Conservation (phyloP, 2,888 invertebrate genomes). For the Chalcosyrphus nemorum region DNA sequence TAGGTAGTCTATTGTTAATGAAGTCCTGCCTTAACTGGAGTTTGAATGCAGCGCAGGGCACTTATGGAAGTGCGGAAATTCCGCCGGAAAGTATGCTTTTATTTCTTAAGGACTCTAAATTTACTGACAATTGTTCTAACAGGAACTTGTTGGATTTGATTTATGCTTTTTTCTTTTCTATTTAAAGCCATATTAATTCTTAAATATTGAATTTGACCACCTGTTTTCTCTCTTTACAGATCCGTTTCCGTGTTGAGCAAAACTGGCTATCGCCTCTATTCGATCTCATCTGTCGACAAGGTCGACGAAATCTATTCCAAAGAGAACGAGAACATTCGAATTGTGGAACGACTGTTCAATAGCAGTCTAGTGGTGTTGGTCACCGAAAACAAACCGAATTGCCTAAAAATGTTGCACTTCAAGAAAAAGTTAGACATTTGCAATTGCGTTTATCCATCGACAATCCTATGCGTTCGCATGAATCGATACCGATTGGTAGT, state of each 20-base stretch:
- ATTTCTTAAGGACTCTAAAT: too few species aligned
- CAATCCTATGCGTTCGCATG: slow-evolving; percentile 81
- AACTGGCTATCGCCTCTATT: slow-evolving; percentile 80
- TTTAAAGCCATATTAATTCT: too few species aligned
- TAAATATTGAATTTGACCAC: background rate
- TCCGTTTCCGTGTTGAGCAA: slow-evolving; percentile 79
- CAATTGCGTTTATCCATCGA: slow-evolving; percentile 81
- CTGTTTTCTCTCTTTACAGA: slow-evolving; percentile 74
- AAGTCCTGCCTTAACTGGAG: too few species aligned
- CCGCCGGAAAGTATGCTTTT: too few species aligned
- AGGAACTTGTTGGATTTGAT: too few species aligned
- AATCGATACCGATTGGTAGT: slow-evolving; percentile 81
- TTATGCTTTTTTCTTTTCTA: too few species aligned
- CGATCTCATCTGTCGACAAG: slow-evolving; percentile 79
- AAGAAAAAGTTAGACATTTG: slow-evolving; percentile 82
- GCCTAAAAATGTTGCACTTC: slow-evolving; percentile 81
- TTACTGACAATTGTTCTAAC: too few species aligned
- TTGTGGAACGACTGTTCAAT: slow-evolving; percentile 81
- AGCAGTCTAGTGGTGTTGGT: slow-evolving; percentile 81
- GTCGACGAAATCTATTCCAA: slow-evolving; percentile 81
- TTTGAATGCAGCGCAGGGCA: too few species aligned
- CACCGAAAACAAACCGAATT: slow-evolving; percentile 80
- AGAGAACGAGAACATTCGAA: slow-evolving; percentile 80
- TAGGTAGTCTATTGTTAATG: too few species aligned
- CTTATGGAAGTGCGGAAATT: too few species aligned